Evolutionary conservation across 2,113 vertebrate species (phyloP).

Genomic region (Cnemophilus loriae): DNA sequence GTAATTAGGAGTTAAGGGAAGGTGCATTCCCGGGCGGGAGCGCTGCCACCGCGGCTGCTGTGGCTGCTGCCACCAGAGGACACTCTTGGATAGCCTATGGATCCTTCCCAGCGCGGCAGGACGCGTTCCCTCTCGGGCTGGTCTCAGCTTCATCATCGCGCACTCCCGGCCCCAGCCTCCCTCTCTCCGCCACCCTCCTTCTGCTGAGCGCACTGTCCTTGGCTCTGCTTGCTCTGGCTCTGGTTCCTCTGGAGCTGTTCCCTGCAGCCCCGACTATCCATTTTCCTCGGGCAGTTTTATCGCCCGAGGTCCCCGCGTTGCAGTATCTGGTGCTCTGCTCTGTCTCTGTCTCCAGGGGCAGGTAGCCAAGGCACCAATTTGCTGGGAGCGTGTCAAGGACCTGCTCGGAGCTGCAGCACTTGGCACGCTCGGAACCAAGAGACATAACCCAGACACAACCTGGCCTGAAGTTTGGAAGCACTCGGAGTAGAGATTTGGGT

Average conservation of each 20-base stretch:
- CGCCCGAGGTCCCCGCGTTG: background rate
- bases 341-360: background rate
- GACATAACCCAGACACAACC: background rate
- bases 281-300: background rate
- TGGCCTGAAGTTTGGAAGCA: background rate
- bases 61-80: background rate
- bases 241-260: background rate
- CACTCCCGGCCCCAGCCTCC: background rate
- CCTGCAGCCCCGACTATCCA: background rate
- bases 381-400: background rate
- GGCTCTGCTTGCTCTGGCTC: background rate
- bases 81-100: slow-evolving; percentile 34
- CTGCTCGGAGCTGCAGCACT: background rate
- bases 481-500: background rate
- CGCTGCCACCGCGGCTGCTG: background rate
- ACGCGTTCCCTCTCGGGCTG: accelerated
- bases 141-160: background rate
- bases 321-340: background rate
- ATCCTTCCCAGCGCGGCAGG: background rate
- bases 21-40: background rate
- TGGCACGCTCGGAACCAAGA: background rate
- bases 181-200: background rate
- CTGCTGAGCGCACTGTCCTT: background rate
- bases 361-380: background rate
- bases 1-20: background rate